Evolutionary conservation across 1,140 invertebrate species (phyloP).

Genomic region (Aphis gossypii): DNA sequence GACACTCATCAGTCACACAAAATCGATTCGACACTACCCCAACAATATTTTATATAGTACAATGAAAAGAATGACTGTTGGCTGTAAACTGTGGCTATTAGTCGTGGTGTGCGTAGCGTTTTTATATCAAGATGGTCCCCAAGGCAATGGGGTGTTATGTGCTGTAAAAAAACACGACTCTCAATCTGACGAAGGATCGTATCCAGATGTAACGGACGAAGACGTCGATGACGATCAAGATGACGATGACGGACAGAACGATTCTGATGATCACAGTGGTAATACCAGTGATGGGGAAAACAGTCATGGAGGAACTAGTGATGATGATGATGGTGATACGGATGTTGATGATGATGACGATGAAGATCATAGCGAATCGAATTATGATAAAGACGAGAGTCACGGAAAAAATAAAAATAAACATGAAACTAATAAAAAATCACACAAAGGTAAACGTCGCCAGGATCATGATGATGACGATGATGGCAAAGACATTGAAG

Average conservation of each 20-base stretch:
- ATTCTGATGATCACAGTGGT: background rate
- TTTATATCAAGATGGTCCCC: background rate
- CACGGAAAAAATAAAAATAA: background rate
- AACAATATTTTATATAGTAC: background rate
- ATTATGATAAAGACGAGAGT: too few relatives aligned
- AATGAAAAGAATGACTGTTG: background rate
- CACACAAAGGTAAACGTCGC: background rate
- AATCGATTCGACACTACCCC: background rate
- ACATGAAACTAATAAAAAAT: background rate
- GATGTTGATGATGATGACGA: too few relatives aligned
- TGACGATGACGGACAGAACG: too few relatives aligned
- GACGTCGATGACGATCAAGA: background rate
- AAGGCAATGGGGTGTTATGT: background rate
- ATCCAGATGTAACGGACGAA: background rate
- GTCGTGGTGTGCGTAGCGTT: background rate
- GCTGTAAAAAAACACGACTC: background rate
- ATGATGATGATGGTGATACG: background rate
- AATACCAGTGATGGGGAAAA: background rate
- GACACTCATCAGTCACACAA: background rate
- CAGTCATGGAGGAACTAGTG: too few relatives aligned
- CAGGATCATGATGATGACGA: background rate
- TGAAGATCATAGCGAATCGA: too few relatives aligned
- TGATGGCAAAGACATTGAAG: background rate
- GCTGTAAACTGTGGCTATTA: background rate
- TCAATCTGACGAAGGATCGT: background rate